Evolutionary conservation across 2,797 vertebrate species (phyloP), one percentile per base, ranked within the genome.

Genomic region (Gadopsis bispinosus): DNA sequence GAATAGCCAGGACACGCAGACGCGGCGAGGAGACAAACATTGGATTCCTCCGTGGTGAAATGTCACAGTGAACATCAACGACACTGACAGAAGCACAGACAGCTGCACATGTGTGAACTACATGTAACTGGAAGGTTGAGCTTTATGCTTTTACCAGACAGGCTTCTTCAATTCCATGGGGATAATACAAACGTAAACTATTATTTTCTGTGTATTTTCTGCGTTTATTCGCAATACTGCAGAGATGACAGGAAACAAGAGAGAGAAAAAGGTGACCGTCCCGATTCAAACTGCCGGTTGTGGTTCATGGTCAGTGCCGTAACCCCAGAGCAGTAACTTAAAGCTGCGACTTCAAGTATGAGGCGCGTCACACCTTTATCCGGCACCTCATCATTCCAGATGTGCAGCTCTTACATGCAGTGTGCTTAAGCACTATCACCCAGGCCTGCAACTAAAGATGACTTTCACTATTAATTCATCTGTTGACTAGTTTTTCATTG

Each of bases 1-100:
- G 83, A 87, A 85, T 80, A 88, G 73, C 78, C 55, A 14, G 69
- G 83, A 84, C 51, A 43, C 11, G 14, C 75, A 84, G 77, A 76
- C 53, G 31, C 51, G 75, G 84, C 51, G 4, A 22, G 48, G 63
- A 83, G 63, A 74, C 67, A 59, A 65, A n/a, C 59, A 7, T 13
- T 31, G 12, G 26, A 76, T 68, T 8, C 54, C 10, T 26, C 71
- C 10, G 1, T 4, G 22, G 31, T 29, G 48, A 73, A 66, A 87
- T 66, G 69, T 81, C 70, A 77, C 50, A 1, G 50, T 19, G n/a
- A 55, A 33, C 51, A 7, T 55, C 22, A 35, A 37, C 4, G 19
- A 26, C 64, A 48, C 55, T 47, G 66, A 77, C 29, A 59, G 26
- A 80, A 17, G 70, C 50, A 13, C 16, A 19, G 60, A 55, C 22